Conservation (phyloP, 2,797 vertebrate genomes). For the Gymnothorax reevesii region DNA sequence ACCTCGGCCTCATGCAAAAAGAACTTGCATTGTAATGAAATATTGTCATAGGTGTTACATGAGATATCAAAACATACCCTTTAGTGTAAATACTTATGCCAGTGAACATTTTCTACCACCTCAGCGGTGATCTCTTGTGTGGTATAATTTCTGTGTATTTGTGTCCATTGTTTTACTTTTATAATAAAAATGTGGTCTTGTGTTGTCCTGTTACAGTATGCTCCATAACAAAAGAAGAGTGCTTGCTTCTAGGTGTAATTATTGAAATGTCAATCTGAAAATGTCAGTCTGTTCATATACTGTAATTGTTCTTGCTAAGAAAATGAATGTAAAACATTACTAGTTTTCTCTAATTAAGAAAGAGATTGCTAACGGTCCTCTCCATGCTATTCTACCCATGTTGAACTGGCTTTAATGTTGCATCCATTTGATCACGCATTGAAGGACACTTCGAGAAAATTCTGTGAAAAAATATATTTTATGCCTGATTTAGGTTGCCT, state of each 20-base stretch:
- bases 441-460: not conserved
- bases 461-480: not conserved
- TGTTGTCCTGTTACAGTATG: not conserved
- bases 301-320: not conserved
- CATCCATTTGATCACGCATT: not conserved
- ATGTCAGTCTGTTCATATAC: not conserved
- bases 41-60: conserved; percentile 44
- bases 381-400: not conserved
- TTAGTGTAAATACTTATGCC: conserved; percentile 61
- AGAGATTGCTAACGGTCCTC: not conserved
- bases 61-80: conserved; percentile 57
- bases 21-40: conserved; percentile 50
- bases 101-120: conserved; percentile 52
- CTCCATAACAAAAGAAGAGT: not conserved
- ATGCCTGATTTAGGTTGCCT: not conserved
- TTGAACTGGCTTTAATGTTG: not conserved
- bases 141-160: not conserved
- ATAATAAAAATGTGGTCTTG: conserved; percentile 16
- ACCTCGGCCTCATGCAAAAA: conserved; percentile 40
- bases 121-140: conserved; percentile 55
- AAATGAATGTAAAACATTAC: not conserved
- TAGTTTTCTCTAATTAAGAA: not conserved
- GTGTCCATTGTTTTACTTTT: not conserved
- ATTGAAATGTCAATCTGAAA: conserved; percentile 3
- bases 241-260: not conserved